Evolutionary conservation across 2,888 invertebrate genomes (phyloP).

Genomic region (Erpobdella octoculata): DNA sequence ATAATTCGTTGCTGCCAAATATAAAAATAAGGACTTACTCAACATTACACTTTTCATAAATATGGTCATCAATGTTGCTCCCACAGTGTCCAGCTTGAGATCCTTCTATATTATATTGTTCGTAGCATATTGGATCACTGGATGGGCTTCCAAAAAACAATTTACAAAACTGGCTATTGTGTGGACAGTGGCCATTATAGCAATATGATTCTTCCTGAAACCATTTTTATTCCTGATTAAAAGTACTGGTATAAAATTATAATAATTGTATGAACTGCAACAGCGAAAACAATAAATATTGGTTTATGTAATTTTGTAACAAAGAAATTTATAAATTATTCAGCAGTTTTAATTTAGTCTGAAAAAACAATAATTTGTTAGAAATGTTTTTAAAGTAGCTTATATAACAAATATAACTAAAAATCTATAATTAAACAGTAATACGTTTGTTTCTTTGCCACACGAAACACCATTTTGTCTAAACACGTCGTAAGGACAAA

Average conservation of each 20-base stretch:
- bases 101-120: not conserved
- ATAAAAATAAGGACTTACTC: not conserved
- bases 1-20: too few relatives aligned
- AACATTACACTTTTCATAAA: not conserved
- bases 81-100: not conserved
- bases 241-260: not conserved
- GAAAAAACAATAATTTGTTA: not conserved
- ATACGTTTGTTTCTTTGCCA: not conserved
- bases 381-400: not conserved
- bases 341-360: too few relatives aligned
- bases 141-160: not conserved
- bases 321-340: too few relatives aligned
- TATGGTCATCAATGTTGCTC: not conserved
- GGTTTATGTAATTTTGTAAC: too few relatives aligned
- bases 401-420: too few relatives aligned
- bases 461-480: constrained; percentile 68
- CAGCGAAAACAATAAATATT: not conserved
- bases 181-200: constrained; percentile 5
- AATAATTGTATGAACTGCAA: not conserved
- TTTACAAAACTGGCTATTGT: not conserved
- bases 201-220: constrained; percentile 17
- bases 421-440: not conserved
- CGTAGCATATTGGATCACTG: not conserved
- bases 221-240: too few relatives aligned
- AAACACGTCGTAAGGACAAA: constrained; percentile 80